Percentiles rank a stretch among this genome's conserved stretches.
These are phyloP conservation scores for Calypte anna DNA, from an alignment of 2,113 vertebrate genomes.

Conservation along the genomic window DNA sequence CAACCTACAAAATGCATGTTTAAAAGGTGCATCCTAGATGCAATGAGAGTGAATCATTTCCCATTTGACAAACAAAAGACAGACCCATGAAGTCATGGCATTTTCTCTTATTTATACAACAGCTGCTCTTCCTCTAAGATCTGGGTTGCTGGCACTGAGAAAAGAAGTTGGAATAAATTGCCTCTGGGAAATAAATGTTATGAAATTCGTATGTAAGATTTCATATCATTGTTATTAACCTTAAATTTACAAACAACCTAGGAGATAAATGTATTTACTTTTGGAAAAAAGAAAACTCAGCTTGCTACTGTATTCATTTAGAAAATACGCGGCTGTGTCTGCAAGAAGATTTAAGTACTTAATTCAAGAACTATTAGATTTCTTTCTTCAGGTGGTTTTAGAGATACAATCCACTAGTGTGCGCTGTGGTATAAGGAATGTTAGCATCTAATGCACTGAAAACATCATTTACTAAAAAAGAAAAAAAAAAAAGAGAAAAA, in stretches of 20 bases:
- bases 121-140: conserved; percentile 30
- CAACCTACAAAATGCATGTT: background rate
- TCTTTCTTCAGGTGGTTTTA: conserved; percentile 8
- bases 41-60: conserved; percentile 8
- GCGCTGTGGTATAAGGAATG: conserved; percentile 77
- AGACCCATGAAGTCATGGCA: conserved; percentile 21
- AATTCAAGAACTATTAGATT: conserved; percentile 21
- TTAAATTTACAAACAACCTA: conserved; percentile 52
- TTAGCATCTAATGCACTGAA: background rate
- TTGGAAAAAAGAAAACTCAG: background rate
- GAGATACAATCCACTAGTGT: conserved; percentile 74
- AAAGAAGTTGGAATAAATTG: conserved; percentile 15
- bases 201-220: conserved; percentile 30
- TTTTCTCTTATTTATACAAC: conserved; percentile 40
- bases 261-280: conserved; percentile 37
- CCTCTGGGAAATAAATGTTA: conserved; percentile 64
- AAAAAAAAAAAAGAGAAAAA: no score
- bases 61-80: conserved; percentile 41
- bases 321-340: background rate
- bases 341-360: conserved; percentile 42
- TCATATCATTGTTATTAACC: conserved; percentile 51
- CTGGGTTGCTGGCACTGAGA: conserved; percentile 1
- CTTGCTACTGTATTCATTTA: conserved; percentile 14
- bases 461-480: background rate
- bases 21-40: background rate